Evolutionary conservation across 2,888 invertebrate genomes (phyloP), one percentile per base, ranked within the genome.

Genomic region (Rhynchonema sp.): DNA sequence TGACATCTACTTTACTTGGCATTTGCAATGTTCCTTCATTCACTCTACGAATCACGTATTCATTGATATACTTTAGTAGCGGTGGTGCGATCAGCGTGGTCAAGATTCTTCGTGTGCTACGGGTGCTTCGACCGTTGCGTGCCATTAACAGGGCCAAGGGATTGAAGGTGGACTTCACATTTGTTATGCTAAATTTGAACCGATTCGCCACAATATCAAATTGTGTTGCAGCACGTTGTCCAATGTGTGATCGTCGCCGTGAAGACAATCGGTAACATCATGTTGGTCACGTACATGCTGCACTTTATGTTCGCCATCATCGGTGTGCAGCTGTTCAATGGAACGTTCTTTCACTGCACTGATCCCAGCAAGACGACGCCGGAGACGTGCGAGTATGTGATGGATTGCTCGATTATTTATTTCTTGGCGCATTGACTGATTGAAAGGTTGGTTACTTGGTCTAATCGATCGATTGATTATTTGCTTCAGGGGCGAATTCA

Each of bases 301-400:
- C 88, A 94, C 81, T 98, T 98, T 84, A 96, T 98, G 92, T 98
- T 98, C 79, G 94, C 96, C 76, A 94, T 94, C 77, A 96, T 98
- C 81, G 96, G 96, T 81, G 96, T 98, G 74, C 96, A 98, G 81
- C 86, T 98, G 78, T 98, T 96, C 83, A 96, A 98, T 90, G 98
- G 98, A 65, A 94, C 91, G 79, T 96, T 99, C 82, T 91, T 86
- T 79, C 80, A 74, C 66, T 98, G 98, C 80, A 83, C 83, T 73
- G 98, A 99, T 80, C 82, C 82, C 71, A 92, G 96, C 63, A 98
- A 94, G 79, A 84, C 89, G 81, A 85, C 85, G 57, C 81, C 84
- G 75, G 81, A 79, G 20, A 89, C 90, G 66, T 98, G 98, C 62
- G 2, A 54, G 54, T 54, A 17, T 9, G 52, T n/a, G 20, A n/a